Conservation (phyloP, 2,113 vertebrate genomes). For the Gymnobelideus leadbeateri region DNA sequence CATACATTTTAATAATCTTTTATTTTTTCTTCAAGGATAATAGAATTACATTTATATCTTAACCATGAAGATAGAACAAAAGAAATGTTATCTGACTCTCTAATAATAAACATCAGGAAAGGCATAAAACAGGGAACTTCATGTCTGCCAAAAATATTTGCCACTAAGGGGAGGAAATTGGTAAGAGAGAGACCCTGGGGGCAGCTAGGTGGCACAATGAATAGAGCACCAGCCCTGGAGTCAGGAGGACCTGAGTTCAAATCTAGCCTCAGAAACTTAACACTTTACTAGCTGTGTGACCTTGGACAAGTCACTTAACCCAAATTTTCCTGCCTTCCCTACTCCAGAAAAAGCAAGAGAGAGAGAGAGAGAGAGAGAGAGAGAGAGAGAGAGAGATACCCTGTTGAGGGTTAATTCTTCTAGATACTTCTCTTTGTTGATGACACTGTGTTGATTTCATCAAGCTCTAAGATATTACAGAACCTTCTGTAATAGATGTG, state of each 20-base stretch:
- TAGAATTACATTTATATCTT: background rate
- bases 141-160: background rate
- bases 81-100: background rate
- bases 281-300: too few relatives aligned
- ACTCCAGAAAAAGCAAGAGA: too few relatives aligned
- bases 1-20: background rate
- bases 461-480: background rate
- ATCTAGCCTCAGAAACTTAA: too few relatives aligned
- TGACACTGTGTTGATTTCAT: background rate
- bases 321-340: too few relatives aligned
- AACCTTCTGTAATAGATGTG: background rate
- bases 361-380: too few relatives aligned
- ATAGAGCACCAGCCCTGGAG: too few relatives aligned
- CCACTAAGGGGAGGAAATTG: background rate
- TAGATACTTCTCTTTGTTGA: background rate
- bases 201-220: too few relatives aligned
- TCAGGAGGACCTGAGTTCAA: too few relatives aligned
- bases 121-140: background rate
- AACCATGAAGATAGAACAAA: background rate
- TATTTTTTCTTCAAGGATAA: background rate
- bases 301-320: too few relatives aligned
- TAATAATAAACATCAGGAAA: background rate
- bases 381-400: background rate
- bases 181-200: background rate
- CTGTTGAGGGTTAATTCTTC: background rate